A percentile compares a stretch with the other conserved stretches of the same genome.
These are phyloP conservation scores for Prorops nasuta DNA, from an alignment of 1,140 invertebrate species.

Conservation along the genomic window DNA sequence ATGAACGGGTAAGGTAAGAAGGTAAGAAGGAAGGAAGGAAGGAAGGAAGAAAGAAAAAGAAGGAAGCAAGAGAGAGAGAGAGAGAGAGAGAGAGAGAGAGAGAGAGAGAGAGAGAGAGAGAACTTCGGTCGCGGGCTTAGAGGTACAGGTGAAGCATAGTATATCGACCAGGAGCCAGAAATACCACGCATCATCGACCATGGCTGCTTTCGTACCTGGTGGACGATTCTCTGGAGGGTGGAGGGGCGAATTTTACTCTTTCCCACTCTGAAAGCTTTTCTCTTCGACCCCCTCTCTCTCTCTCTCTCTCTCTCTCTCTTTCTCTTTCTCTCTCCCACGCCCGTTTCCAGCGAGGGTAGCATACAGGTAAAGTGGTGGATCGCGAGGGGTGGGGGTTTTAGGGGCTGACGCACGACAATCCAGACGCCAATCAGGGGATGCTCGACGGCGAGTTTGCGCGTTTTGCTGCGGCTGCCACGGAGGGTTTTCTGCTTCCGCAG, in stretches of 20 bases:
- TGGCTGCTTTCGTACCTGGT: constrained; percentile 42
- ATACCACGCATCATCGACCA: constrained; percentile 58
- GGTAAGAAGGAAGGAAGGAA: no score
- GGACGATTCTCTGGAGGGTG: constrained; percentile 15
- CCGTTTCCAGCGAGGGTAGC: constrained; percentile 11
- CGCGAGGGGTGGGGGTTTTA: constrained; percentile 30
- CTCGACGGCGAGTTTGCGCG: constrained; percentile 41
- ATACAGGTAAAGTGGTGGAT: constrained; percentile 17
- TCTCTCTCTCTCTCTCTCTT: constrained; percentile 16
- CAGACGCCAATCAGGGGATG: constrained; percentile 41
- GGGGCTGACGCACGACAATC: constrained; percentile 35
- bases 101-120: no score
- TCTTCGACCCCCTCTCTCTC: no score
- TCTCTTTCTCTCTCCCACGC: constrained; percentile 6
- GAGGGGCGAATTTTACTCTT: constrained; percentile 14
- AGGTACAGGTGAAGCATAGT: constrained; percentile 3
- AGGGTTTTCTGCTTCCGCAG: background rate
- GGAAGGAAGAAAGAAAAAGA: no score
- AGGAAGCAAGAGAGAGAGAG: no score
- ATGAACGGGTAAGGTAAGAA: no score
- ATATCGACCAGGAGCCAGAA: constrained; percentile 56
- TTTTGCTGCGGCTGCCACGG: constrained; percentile 5
- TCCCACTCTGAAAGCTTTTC: no score
- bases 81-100: no score
- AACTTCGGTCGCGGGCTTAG: background rate